Evolutionary conservation across 2,888 invertebrate species (phyloP), one percentile per base, ranked within the genome.

Genomic region (Thalpophila matura): DNA sequence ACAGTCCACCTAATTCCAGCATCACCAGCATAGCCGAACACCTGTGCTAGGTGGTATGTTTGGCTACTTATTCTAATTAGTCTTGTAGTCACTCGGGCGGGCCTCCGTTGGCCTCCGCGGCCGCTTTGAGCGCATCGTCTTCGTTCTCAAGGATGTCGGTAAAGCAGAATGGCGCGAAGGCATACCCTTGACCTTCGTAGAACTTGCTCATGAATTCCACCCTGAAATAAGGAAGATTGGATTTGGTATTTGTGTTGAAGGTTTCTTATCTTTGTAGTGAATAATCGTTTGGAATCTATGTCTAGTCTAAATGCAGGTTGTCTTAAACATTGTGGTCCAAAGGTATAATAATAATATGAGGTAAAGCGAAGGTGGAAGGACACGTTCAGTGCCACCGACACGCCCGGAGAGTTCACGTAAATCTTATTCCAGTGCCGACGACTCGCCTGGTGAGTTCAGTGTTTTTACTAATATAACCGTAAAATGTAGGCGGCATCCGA

Each of bases 121-220:
- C 81, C 16, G 85, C 81, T 18, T 88, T 86, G 18, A 50, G 63
- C 10, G 92, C 91, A 1, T 91, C 94, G 42, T 95, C 70, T 29
- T 71, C 96, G 16, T 92, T 90, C 64, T 96, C 96, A 54, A 96
- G 79, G 62, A 96, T 96, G 20, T 91, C 91, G 10, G 96, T 96
- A 89, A 98, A 97, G 46, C 96, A 96, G 91, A 98, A 98, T 2
- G 98, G 97, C n/a, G 95, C 87, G 89, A 98, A 98, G 6, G 95
- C 91, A 85, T 97, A 96, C 0, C 98, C 98, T 49, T 96, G 95
- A 3, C 98, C 98, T 35, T 95, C 95, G 91, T 98, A 99, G 94
- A 99, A 98, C 89, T 99, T 98, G 90, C 98, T 99, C 96, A 99
- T 99, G 93, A 99, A 99, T 88, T 99, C 98, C 79, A 99, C 98